Base-by-base conservation (phyloP, 2,797 vertebrate species). In the Sternotherus odoratus region DNA sequence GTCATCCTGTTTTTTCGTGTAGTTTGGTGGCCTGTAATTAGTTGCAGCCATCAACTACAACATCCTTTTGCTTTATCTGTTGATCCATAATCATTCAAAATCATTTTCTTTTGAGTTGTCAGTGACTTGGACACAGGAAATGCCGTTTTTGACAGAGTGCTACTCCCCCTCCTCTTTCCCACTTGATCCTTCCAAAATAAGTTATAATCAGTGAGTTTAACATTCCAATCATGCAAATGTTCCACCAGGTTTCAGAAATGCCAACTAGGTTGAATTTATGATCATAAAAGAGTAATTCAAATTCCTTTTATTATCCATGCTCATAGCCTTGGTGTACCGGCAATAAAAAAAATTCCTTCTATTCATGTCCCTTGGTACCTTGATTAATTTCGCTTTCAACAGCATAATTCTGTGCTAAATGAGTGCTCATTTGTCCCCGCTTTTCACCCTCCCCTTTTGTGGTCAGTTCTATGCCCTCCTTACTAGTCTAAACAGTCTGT, bases 81-180 rank as follows among this genome's bases (percentile, higher is more conserved):
- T 69, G 80, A 95, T 88, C 54, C 19, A 24, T 56, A 46, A 77
- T 17, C 48, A 66, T 79, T 77, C 69, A 80, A 23, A 24, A 8
- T 89, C 83, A 80, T 9, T 93, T 79, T 33, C 46, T 91, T 92
- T 26, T 17, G 85, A 86, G 49, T 33, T 2, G 57, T 86, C n/a
- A 85, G 86, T 91, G 53, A 93, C n/a, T 2, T 50, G 28, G 26
- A 78, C 85, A 92, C 86, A 87, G 3, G 24, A 49, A 95, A 80
- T 77, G 5, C 13, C 72, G 8, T n/a, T 88, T 80, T 10, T 79
- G 30, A 82, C 1, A 60, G n/a, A 54, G 24, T 56, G 87, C 82
- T 77, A 93, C 89, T 57, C 87, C 4, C 46, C 82, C 16, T 4
- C 69, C 46, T 49, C 85, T 84, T 91, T 75, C 50, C 63, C 83